These are phyloP conservation scores for Orius insidiosus DNA, from an alignment of 1,140 invertebrate species.

Conservation along the genomic window DNA sequence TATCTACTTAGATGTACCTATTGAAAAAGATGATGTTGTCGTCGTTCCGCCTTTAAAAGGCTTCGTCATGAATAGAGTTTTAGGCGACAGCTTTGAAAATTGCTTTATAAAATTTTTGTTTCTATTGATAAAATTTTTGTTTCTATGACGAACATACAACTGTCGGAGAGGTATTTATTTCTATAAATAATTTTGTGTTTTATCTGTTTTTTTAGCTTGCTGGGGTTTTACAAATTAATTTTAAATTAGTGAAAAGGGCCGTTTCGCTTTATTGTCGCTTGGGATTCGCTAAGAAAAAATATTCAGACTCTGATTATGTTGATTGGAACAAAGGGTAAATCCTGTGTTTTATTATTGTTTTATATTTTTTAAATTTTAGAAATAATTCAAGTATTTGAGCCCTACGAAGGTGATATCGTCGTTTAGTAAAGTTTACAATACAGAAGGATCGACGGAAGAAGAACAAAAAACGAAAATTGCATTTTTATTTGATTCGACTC, in stretches of 20 bases:
- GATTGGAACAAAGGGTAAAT: not conserved
- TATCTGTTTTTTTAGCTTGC: conserved; percentile 36
- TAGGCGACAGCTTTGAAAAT: conserved; percentile 91
- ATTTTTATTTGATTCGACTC: conserved; percentile 85
- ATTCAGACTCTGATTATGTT: conserved; percentile 18
- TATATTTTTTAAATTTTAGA: no score
- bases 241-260: conserved; percentile 72
- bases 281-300: conserved; percentile 71
- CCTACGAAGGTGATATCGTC: conserved; percentile 9
- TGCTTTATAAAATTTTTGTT: conserved; percentile 94
- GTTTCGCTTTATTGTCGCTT: conserved; percentile 84
- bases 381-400: conserved; percentile 9
- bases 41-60: conserved; percentile 84
- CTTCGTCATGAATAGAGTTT: conserved; percentile 92
- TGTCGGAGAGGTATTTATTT: conserved; percentile 68
- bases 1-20: conserved; percentile 82
- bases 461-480: conserved; percentile 47
- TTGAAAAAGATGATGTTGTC: conserved; percentile 70
- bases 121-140: no score
- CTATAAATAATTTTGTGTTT: no score
- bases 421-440: conserved; percentile 14
- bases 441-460: conserved; percentile 7
- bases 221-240: conserved; percentile 58
- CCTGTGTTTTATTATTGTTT: no score
- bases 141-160: conserved; percentile 86